Conservation (phyloP, 2,888 invertebrate species). For the Nasonia oneida region DNA sequence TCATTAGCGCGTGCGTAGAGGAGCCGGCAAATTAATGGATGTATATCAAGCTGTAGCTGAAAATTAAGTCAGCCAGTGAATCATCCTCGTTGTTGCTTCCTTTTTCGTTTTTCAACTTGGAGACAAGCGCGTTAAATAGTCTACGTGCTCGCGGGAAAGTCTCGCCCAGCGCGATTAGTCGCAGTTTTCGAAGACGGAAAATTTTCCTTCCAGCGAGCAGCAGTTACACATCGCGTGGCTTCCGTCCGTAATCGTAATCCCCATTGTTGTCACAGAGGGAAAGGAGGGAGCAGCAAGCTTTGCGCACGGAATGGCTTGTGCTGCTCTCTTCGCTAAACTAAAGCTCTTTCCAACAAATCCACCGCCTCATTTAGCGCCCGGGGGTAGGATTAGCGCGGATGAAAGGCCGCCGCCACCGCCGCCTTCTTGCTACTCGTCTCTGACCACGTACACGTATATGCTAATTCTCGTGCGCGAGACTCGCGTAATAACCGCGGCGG, state of each 20-base stretch:
- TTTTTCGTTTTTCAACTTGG: not conserved
- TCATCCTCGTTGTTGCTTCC: not conserved
- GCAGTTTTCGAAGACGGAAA: conserved; percentile 25
- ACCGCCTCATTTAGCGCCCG: conserved; percentile 77
- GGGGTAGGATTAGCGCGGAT: conserved; percentile 72
- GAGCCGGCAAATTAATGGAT: conserved; percentile 38
- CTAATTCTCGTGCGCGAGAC: conserved; percentile 67
- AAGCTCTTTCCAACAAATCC: conserved; percentile 79
- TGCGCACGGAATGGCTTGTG: conserved; percentile 6
- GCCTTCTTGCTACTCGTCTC: conserved; percentile 74
- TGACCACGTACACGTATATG: conserved; percentile 76
- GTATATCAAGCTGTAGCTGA: not conserved
- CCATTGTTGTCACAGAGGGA: conserved; percentile 49
- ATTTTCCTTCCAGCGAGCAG: not conserved
- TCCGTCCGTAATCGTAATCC: conserved; percentile 58
- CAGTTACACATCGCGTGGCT: not conserved
- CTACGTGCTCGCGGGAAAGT: conserved; percentile 3
- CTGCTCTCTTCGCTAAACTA: conserved; percentile 66
- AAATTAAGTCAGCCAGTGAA: not conserved
- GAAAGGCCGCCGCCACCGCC: conserved; percentile 68
- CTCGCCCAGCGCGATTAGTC: conserved; percentile 32
- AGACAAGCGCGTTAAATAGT: not conserved
- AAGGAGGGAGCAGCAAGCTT: not conserved
- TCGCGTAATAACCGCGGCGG: conserved; percentile 66
- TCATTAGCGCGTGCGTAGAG: conserved; percentile 45